Conservation (phyloP, 1,140 invertebrate species). For the Neodiprion pinetum region DNA sequence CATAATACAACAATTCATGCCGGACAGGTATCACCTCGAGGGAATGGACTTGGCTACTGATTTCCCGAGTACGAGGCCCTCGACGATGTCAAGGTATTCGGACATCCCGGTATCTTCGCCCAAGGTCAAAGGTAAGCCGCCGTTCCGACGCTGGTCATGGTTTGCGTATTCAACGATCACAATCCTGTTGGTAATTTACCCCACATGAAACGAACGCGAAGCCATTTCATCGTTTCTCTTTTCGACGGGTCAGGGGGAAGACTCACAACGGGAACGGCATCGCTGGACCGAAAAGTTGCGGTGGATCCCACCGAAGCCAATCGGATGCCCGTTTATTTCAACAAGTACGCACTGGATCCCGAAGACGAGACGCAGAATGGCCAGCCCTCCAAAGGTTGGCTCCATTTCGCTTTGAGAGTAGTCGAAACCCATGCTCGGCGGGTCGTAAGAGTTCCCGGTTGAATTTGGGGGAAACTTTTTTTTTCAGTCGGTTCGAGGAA, state of each 20-base stretch:
- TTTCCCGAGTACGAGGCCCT: slow-evolving; percentile 41
- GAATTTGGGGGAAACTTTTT: neutral
- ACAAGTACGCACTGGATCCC: slow-evolving; percentile 73
- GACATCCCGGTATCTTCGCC: slow-evolving; percentile 42
- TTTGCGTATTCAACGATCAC: neutral
- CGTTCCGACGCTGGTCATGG: neutral
- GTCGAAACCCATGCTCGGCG: neutral
- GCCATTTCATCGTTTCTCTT: slow-evolving; percentile 19
- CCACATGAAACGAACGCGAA: too few relatives aligned
- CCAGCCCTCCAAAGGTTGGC: neutral
- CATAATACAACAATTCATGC: too few relatives aligned
- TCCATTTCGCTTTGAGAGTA: neutral
- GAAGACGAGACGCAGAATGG: slow-evolving; percentile 50
- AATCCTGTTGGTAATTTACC: neutral
- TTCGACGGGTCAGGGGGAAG: slow-evolving; percentile 39
- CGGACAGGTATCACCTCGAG: slow-evolving; percentile 19
- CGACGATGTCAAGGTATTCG: slow-evolving; percentile 54
- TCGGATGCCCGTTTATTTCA: slow-evolving; percentile 71
- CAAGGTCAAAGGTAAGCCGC: slow-evolving; percentile 37
- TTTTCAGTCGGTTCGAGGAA: neutral
- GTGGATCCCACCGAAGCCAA: slow-evolving; percentile 50
- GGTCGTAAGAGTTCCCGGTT: neutral
- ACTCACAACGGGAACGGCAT: slow-evolving; percentile 31
- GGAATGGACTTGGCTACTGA: slow-evolving; percentile 33
- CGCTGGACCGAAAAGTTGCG: slow-evolving; percentile 56